Base-by-base conservation (phyloP, 1,140 invertebrate species). In the Melitaea cinxia region DNA sequence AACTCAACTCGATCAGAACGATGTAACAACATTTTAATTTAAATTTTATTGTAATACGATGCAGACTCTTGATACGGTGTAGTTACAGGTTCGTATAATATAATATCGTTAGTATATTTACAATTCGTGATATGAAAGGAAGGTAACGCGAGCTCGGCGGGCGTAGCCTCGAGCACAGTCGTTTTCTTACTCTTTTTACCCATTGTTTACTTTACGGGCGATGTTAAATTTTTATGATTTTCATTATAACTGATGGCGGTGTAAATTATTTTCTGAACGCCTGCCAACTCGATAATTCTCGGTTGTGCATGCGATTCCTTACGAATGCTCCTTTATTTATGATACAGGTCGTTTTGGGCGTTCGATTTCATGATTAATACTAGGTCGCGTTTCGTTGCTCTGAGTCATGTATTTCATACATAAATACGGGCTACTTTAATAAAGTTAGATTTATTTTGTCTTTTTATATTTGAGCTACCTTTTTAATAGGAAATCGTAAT, bases 171-270 rank as follows among this genome's bases (percentile, higher is more conserved):
- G 81, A 78, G 74, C 77, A 72, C 72, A 65, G 59, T 55, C 61
- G 59, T 72, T 65, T 69, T 24, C 75, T 70, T 70, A 75, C 72
- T 85, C 77, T 82, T 88, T 90, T 87, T 84, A 69, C 73, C 83
- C 85, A 90, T 89, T 90, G 88, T 90, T 90, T 88, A 82, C 81
- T 90, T 88, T 82, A 83, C 80, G 73, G 79, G 73, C 79, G 79
- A 80, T 78, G 77, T 82, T 87, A 82, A 77, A 84, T 82, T 83
- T 89, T 87, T 89, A 87, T 82, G 80, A 87, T 87, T 82, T 79
- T 83, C 82, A 83, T 88, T 79, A 78, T 74, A 79, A 78, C 66
- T 73, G 80, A 78, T 77, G 78, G 68, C 59, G 68, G 60, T 66
- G 75, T 78, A 83, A 82, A 81, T 85, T 82, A 83, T 83, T 80